phyloP scores from a whole-genome alignment of 2,888 invertebrate genomes.

The Meghimatium bilineatum region DNA sequence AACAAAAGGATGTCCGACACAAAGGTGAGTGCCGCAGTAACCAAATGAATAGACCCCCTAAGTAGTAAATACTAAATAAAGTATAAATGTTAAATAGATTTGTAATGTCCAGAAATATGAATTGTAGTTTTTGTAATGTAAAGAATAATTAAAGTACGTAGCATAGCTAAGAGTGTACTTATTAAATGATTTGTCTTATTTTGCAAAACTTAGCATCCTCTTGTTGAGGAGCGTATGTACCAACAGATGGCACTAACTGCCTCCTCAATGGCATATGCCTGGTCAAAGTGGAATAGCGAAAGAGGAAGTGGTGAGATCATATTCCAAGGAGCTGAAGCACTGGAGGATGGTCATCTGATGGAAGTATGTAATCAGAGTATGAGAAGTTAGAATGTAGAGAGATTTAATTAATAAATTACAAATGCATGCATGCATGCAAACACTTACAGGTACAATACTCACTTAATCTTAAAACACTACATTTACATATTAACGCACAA shows the following conservation, averaged over 20 bases:
- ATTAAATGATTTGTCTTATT: background rate
- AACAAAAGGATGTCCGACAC: no score
- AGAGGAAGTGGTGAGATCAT: slow-evolving; percentile 67
- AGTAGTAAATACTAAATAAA: no score
- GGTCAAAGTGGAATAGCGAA: slow-evolving; percentile 76
- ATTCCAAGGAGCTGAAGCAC: slow-evolving; percentile 72
- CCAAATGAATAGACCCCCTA: no score
- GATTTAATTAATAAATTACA: background rate
- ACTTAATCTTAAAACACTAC: background rate
- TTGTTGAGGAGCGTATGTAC: slow-evolving; percentile 72
- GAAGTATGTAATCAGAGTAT: slow-evolving; percentile 63
- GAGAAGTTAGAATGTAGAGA: background rate
- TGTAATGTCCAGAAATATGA: no score
- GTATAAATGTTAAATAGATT: no score
- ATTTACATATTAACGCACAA: no score
- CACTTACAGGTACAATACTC: no score
- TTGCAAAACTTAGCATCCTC: slow-evolving; percentile 63
- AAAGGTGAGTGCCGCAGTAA: no score
- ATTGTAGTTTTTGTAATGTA: no score
- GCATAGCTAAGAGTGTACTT: background rate
- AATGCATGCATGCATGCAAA: background rate
- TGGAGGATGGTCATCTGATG: slow-evolving; percentile 71
- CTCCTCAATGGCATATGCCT: slow-evolving; percentile 74
- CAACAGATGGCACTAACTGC: slow-evolving; percentile 76
- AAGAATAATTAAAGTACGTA: background rate